Conservation (phyloP, 2,888 invertebrate genomes). For the Hofmannophila pseudospretella region DNA sequence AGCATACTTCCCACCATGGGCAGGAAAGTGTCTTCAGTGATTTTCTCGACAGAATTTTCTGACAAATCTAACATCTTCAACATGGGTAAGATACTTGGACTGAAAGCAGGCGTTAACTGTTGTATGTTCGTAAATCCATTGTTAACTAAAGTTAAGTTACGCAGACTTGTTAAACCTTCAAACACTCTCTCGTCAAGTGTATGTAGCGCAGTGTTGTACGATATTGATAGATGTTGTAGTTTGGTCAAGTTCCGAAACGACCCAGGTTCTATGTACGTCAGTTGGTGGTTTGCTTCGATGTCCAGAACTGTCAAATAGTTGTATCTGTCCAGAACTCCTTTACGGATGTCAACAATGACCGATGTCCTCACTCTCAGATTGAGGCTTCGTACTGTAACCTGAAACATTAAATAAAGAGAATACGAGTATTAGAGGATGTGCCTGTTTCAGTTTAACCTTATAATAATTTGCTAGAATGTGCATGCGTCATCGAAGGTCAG, state of each 20-base stretch:
- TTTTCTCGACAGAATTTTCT: slow-evolving; percentile 68
- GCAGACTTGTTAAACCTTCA: slow-evolving; percentile 67
- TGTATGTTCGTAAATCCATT: slow-evolving; percentile 71
- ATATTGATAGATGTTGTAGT: slow-evolving; percentile 72
- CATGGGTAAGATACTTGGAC: slow-evolving; percentile 56
- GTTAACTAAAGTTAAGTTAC: slow-evolving; percentile 69
- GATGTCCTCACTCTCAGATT: slow-evolving; percentile 68
- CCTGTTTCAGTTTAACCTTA: no score
- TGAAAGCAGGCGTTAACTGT: slow-evolving; percentile 60
- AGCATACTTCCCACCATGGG: slow-evolving; percentile 63
- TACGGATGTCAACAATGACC: slow-evolving; percentile 53
- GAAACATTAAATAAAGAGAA: no score
- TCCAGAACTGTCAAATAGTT: slow-evolving; percentile 57
- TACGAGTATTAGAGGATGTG: no score
- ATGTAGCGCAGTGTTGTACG: slow-evolving; percentile 68
- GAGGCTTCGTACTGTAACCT: slow-evolving; percentile 51
- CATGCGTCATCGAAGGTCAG: no score
- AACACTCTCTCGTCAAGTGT: slow-evolving; percentile 64
- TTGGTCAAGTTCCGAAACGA: slow-evolving; percentile 65
- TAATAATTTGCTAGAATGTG: no score
- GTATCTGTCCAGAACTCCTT: slow-evolving; percentile 57
- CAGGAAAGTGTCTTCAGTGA: slow-evolving; percentile 59
- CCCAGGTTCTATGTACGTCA: slow-evolving; percentile 66
- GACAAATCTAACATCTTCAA: slow-evolving; percentile 68
- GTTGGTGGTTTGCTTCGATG: slow-evolving; percentile 74